Percentiles rank a stretch among this genome's conserved stretches.
phyloP scores from a whole-genome alignment of 1,140 invertebrate species.

The Batillaria attramentaria region DNA sequence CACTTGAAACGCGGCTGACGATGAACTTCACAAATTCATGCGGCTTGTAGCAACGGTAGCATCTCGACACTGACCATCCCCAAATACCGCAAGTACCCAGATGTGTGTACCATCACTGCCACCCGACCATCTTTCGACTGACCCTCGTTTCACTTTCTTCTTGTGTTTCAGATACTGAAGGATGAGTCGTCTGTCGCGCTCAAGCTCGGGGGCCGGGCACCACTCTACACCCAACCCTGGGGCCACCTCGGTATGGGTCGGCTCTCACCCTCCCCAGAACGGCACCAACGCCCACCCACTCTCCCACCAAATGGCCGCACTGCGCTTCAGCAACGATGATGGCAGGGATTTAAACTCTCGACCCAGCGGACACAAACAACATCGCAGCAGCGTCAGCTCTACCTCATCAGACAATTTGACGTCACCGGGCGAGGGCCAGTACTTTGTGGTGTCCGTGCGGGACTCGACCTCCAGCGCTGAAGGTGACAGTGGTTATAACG shows the following conservation, averaged over 20 bases:
- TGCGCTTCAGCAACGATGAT: too few species aligned
- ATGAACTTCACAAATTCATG: too few species aligned
- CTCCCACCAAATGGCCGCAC: too few species aligned
- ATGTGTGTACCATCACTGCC: background rate
- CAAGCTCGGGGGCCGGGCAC: background rate
- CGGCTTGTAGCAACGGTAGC: background rate
- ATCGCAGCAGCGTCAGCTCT: background rate
- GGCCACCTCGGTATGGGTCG: conserved; percentile 17
- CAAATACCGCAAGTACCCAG: background rate
- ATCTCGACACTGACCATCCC: background rate
- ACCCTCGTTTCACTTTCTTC: background rate
- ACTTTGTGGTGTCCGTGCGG: conserved; percentile 7
- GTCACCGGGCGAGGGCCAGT: background rate
- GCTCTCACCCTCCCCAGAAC: background rate
- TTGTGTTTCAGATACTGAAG: background rate
- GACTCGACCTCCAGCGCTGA: background rate
- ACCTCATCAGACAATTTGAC: too few species aligned
- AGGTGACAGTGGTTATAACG: background rate
- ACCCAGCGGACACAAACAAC: background rate
- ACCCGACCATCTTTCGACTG: background rate
- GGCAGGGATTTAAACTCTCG: too few species aligned
- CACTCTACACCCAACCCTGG: background rate
- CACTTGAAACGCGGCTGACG: too few species aligned
- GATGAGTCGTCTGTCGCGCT: background rate
- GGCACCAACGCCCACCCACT: background rate